phyloP scores from a whole-genome alignment of 2,888 invertebrate genomes.

The Asteroscopus sphinx region DNA sequence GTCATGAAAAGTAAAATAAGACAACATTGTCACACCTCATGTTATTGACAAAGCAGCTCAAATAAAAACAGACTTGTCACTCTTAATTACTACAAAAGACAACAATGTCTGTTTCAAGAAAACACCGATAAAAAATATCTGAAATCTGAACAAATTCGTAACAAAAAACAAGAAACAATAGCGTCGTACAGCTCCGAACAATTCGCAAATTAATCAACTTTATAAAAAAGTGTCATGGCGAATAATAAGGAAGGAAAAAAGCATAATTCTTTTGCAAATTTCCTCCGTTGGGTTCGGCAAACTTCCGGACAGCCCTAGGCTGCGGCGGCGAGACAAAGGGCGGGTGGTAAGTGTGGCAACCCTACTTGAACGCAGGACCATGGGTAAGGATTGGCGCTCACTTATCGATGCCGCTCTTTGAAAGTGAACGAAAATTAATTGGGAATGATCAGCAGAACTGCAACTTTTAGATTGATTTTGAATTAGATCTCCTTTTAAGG shows the following conservation, averaged over 20 bases:
- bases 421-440: conserved; percentile 1
- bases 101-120: conserved; percentile 9
- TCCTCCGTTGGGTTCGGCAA: conserved; percentile 16
- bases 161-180: conserved; percentile 42
- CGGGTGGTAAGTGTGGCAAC: conserved; percentile 1
- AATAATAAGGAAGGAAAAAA: conserved; percentile 41
- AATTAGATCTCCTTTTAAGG: background rate
- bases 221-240: conserved; percentile 39
- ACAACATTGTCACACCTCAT: no score
- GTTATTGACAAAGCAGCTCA: background rate
- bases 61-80: conserved; percentile 10
- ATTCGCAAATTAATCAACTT: conserved; percentile 56
- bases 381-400: conserved; percentile 22
- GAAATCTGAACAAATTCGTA: conserved; percentile 18
- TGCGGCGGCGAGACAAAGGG: conserved; percentile 17
- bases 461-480: conserved; percentile 1
- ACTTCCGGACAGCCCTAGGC: conserved; percentile 27
- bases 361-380: background rate
- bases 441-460: conserved; percentile 10
- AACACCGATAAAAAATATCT: conserved; percentile 12
- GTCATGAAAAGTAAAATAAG: no score
- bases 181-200: conserved; percentile 32
- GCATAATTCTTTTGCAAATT: conserved; percentile 44
- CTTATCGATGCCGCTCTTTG: conserved; percentile 17
- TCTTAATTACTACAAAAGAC: conserved; percentile 23